Percentiles rank a stretch among this genome's conserved stretches.
phyloP scores from a whole-genome alignment of 2,888 invertebrate species.

The Nephrotoma guestfalica region DNA sequence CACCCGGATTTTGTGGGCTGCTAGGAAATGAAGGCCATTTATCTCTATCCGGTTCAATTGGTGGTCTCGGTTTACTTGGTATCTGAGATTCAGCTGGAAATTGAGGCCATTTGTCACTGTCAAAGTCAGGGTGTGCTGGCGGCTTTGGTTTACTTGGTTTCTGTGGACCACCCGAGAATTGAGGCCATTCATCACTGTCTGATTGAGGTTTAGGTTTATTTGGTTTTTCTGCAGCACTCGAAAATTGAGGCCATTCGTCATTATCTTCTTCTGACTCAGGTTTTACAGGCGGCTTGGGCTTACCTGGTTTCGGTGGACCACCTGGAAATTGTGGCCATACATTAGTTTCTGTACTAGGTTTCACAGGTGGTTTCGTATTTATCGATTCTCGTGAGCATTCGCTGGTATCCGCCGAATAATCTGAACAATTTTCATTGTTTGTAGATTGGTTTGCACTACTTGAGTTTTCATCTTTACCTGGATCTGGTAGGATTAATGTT shows the following conservation, averaged over 20 bases:
- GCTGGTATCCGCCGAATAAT: neutral
- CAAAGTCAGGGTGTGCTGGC: too few relatives aligned
- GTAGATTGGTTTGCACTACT: neutral
- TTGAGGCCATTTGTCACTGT: neutral
- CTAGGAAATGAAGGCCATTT: too few relatives aligned
- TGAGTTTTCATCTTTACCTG: neutral
- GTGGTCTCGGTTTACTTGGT: neutral
- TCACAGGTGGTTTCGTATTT: neutral
- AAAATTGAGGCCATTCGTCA: neutral
- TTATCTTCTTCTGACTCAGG: neutral
- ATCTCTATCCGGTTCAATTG: neutral
- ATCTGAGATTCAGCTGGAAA: neutral
- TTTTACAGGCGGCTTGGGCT: neutral
- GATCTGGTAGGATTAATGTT: neutral
- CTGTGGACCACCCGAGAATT: too few relatives aligned
- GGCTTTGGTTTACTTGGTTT: neutral
- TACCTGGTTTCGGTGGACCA: neutral
- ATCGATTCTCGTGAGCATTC: neutral
- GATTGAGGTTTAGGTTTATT: neutral
- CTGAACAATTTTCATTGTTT: neutral
- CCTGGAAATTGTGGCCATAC: neutral
- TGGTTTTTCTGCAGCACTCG: neutral
- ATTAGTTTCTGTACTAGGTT: neutral
- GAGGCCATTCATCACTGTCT: neutral
- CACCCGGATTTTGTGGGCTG: too few relatives aligned